These are phyloP conservation scores for Apeltes quadracus DNA, from an alignment of 2,113 vertebrate genomes.

Conservation along the genomic window DNA sequence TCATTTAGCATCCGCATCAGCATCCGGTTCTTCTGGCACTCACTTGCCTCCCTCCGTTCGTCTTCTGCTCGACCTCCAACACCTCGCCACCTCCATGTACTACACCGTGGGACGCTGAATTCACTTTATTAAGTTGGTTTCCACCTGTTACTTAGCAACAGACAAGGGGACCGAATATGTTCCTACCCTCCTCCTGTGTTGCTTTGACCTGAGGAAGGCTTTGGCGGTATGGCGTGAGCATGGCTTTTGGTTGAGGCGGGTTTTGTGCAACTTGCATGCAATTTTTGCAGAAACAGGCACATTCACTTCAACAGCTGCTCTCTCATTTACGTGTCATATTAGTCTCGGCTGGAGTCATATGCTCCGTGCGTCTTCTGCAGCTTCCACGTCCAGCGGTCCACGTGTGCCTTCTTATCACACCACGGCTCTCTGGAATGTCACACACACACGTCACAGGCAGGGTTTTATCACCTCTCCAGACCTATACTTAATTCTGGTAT, in stretches of 20 bases:
- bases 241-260: slow-evolving; percentile 7
- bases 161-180: no score
- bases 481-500: neutral
- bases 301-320: slow-evolving; percentile 49
- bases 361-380: slow-evolving; percentile 51
- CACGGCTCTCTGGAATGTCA: slow-evolving; percentile 47
- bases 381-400: slow-evolving; percentile 38
- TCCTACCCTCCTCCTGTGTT: neutral
- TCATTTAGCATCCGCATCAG: slow-evolving; percentile 44
- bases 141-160: slow-evolving; percentile 48
- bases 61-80: slow-evolving; percentile 32
- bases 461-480: slow-evolving; percentile 23
- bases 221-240: neutral
- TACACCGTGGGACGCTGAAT: slow-evolving; percentile 1
- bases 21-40: slow-evolving; percentile 35
- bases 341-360: slow-evolving; percentile 62
- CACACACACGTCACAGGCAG: slow-evolving; percentile 26
- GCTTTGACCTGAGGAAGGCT: neutral
- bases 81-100: slow-evolving; percentile 3
- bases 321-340: slow-evolving; percentile 74
- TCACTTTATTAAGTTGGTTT: slow-evolving; percentile 11
- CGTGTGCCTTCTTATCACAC: slow-evolving; percentile 56
- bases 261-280: slow-evolving; percentile 45
- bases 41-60: slow-evolving; percentile 31
- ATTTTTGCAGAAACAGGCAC: slow-evolving; percentile 35